Evolutionary conservation across 2,888 invertebrate species (phyloP).

Genomic region (Tetranychus truncatus): DNA sequence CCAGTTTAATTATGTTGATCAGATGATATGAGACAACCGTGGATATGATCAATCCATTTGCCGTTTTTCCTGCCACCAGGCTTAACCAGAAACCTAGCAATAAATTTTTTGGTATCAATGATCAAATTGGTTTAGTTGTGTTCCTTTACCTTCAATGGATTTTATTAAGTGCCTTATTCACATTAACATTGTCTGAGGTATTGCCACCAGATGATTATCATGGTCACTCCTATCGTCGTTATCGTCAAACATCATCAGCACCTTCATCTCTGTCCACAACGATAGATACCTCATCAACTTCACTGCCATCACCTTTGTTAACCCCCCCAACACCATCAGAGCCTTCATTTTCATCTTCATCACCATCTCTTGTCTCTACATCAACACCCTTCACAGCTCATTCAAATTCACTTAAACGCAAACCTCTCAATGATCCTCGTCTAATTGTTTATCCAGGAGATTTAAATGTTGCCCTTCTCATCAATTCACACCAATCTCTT

Average conservation of each 20-base stretch:
- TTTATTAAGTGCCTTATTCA: background rate
- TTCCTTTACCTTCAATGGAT: conserved; percentile 1
- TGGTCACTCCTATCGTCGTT: conserved; percentile 1
- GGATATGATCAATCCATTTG: background rate
- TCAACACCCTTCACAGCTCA: background rate
- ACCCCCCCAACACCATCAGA: background rate
- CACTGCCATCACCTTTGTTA: background rate
- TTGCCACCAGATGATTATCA: background rate
- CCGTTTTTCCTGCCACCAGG: background rate
- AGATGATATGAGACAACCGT: background rate
- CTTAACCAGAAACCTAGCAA: background rate
- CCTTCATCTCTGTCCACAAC: background rate
- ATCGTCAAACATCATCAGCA: background rate
- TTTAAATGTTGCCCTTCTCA: conserved; percentile 22
- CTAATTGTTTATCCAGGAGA: conserved; percentile 26
- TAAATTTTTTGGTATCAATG: background rate
- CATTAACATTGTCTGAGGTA: background rate
- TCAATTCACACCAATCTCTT: conserved; percentile 14
- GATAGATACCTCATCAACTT: background rate
- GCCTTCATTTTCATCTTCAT: background rate
- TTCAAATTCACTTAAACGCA: background rate
- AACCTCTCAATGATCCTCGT: conserved; percentile 20
- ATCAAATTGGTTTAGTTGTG: background rate
- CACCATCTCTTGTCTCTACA: background rate
- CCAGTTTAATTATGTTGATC: background rate